Base-by-base conservation (phyloP, 2,888 invertebrate genomes). In the Falcaria lacertinaria region DNA sequence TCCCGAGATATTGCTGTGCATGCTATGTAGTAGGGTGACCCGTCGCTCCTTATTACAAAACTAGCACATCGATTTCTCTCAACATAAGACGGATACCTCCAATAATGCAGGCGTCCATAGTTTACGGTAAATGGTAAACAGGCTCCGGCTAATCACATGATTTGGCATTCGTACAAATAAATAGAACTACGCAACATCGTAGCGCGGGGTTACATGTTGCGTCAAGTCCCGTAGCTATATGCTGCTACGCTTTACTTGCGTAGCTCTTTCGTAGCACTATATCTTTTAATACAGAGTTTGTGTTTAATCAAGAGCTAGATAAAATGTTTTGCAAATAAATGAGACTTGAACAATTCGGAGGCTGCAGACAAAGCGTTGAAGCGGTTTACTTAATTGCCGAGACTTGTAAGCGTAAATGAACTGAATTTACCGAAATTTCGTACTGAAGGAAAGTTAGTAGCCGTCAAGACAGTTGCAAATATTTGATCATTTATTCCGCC, bases 361-460 rank as follows among this genome's bases (percentile, higher is more conserved):
- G 28, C 28, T 11, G 28, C 56, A 50, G 43, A 48, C 52, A 55
- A 57, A 58, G 57, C 51, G 57, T 45, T 42, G 15, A 52, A 55
- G 63, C 60, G 58, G 62, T 70, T 70, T 57, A 49, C 63, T 58
- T 65, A 64, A 65, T 60, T 55, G 52, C 57, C 43, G 41, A 25
- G 41, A 45, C 48, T 49, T 43, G 50, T 51, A 48, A 49, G 52
- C 42, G 54, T 54, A 44, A 66, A 63, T 53, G 28, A 28, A 28
- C 28, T 28, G 28, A 28, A 28, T 28, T 28, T 11, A 28, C 28
- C 28, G 54, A 50, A 11, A 6, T 11, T 16, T 39, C 44, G 39
- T 36, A 46, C 38, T 11, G 28, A 11, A 11, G 28, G 13, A 13
- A 36, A 36, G 16, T 19, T 13, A 6, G 13, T 16, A 19, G 19